Base-by-base conservation (phyloP, 2,113 vertebrate species). In the Oncorhynchus tshawytscha region DNA sequence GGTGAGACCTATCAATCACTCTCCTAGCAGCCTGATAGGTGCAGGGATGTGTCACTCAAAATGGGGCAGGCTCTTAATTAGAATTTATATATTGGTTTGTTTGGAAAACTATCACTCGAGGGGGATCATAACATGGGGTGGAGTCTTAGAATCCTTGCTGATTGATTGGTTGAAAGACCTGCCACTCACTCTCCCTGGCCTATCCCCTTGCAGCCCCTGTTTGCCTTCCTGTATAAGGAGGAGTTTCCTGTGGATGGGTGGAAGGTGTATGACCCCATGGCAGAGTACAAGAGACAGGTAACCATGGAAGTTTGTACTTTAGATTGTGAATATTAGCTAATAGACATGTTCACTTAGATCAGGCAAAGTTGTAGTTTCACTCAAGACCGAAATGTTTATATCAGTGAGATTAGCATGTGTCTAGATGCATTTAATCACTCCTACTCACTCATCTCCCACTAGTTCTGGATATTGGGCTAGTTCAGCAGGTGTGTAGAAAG, bases 281-380 rank as follows among this genome's bases (percentile, higher is more conserved):
- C 94, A 22, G 98, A 99, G 88, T 99, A 97, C 88, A 96, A 95
- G 79, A 96, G 97, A 80, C 96, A 97, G 96, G 98, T 90, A 80
- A 80, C 2, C 2, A 45, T 11, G 39, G 39, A 45, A 11, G 8
- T 45, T 11, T 2, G 39, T 2, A 45, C 39, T 45, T 45, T 45
- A 11, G 39, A 45, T 45, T 45, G 39, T 45, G 11, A 11, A 45
- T 11, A 11, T 45, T 45, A 45, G 39, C 8, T 45, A 3, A 45
- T 45, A 45, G 39, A 45, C 39, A 45, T 45, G 39, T 45, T 45
- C 39, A 45, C 9, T 45, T 45, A 45, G 9, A 45, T 45, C 11
- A 45, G 39, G 9, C 9, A 1, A 45, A 45, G 39, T 45, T 45
- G 39, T 45, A 45, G 2, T 45, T 45, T 45, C 39, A 45, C 39